These are phyloP conservation scores for Tapera naevia DNA, from an alignment of 2,797 vertebrate species.

Conservation along the genomic window DNA sequence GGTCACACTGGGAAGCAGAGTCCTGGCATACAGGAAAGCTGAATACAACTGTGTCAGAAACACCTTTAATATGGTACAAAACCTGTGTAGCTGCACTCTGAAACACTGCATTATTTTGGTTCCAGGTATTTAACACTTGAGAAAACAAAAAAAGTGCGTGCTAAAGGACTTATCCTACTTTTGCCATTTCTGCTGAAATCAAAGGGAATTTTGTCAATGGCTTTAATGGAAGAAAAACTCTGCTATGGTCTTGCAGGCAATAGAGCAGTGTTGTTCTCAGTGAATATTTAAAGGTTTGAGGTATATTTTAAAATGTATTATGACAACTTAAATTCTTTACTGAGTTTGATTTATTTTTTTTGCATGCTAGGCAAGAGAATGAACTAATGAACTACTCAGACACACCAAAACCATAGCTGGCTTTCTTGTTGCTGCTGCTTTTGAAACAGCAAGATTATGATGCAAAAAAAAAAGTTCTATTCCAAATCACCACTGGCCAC, in stretches of 20 bases:
- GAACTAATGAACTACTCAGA: not conserved
- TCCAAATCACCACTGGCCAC: not conserved
- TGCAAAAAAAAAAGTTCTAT: not conserved
- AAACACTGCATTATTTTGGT: no score
- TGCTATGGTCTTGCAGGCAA: not conserved
- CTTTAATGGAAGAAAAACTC: not conserved
- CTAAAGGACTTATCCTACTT: not conserved
- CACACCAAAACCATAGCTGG: not conserved
- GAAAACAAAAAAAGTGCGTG: no score
- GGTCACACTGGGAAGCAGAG: not conserved
- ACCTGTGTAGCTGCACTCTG: not conserved
- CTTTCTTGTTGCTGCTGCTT: not conserved
- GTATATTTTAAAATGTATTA: not conserved
- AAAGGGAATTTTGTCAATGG: no score
- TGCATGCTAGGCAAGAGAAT: not conserved
- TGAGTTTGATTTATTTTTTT: not conserved
- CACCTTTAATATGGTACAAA: accelerated
- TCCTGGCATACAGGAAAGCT: not conserved
- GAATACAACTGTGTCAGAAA: not conserved
- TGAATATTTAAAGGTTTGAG: not conserved
- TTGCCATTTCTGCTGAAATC: not conserved
- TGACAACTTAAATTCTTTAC: not conserved
- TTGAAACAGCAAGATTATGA: not conserved
- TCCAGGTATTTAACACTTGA: not conserved
- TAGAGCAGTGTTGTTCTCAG: not conserved